Evolutionary conservation across 2,797 vertebrate genomes (phyloP).

Genomic region (Etheostoma perlongum): DNA sequence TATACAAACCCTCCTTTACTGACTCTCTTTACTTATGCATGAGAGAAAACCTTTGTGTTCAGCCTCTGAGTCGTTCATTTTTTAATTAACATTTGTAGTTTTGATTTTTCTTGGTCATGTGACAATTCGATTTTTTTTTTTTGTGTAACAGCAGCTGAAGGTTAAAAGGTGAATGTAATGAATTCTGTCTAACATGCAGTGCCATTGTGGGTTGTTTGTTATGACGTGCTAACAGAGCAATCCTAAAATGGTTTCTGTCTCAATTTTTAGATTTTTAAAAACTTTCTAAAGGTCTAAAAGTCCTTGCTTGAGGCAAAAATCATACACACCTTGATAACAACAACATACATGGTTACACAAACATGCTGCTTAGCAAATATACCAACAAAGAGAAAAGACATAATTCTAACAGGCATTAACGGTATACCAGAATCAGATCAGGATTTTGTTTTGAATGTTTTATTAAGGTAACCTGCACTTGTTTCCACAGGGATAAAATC

Average conservation of each 20-base stretch:
- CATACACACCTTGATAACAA: not conserved
- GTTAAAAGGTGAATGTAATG: not conserved
- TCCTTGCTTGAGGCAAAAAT: constrained; percentile 7
- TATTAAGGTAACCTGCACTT: not conserved
- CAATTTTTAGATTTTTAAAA: not conserved
- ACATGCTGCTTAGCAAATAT: not conserved
- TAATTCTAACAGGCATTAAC: too few species aligned
- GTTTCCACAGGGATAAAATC: not conserved
- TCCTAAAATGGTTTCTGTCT: not conserved
- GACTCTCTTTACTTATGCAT: too few species aligned
- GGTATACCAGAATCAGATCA: not conserved
- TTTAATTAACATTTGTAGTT: not conserved
- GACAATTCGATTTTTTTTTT: too few species aligned
- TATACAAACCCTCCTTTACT: not conserved
- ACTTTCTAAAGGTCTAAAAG: not conserved
- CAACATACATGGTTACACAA: not conserved
- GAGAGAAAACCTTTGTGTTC: not conserved
- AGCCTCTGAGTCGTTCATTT: not conserved
- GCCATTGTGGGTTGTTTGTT: constrained; percentile 2
- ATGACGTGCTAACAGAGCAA: not conserved
- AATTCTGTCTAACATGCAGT: not conserved
- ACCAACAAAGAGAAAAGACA: not conserved
- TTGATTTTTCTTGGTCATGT: not conserved
- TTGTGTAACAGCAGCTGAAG: not conserved
- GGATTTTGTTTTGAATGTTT: not conserved